Evolutionary conservation across 2,113 vertebrate species (phyloP).

Genomic region (Sapajus apella): DNA sequence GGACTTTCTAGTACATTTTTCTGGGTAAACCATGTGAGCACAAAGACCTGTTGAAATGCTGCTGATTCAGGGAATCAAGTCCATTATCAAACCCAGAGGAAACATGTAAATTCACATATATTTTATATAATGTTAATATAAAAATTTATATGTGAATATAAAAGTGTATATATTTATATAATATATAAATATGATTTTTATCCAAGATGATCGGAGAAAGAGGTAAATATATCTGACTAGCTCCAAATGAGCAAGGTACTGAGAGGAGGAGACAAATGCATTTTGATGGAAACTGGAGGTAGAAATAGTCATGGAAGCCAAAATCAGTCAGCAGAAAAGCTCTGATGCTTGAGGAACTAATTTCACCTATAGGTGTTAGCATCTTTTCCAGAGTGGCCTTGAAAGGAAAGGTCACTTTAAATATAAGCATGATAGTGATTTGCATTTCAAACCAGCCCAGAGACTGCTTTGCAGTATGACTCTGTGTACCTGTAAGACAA

Average conservation of each 20-base stretch:
- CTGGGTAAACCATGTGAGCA: not conserved
- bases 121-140: no score
- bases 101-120: not conserved
- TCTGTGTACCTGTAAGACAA: not conserved
- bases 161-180: no score
- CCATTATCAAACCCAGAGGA: not conserved
- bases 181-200: not conserved
- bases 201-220: not conserved
- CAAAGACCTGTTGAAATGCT: not conserved
- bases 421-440: not conserved
- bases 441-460: not conserved
- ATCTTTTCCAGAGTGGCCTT: not conserved
- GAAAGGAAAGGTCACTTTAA: not conserved
- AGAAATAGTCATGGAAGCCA: not conserved
- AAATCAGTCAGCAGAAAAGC: not conserved
- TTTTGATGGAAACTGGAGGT: not conserved
- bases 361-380: not conserved
- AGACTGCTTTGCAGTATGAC: not conserved
- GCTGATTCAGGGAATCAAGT: not conserved
- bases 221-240: not conserved
- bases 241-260: not conserved
- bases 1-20: conserved; percentile 13
- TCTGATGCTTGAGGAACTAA: not conserved
- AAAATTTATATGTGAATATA: no score
- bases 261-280: not conserved